Percentiles rank a stretch among this genome's conserved stretches.
phyloP scores from a whole-genome alignment of 2,797 vertebrate genomes.

The Trachops cirrhosus region DNA sequence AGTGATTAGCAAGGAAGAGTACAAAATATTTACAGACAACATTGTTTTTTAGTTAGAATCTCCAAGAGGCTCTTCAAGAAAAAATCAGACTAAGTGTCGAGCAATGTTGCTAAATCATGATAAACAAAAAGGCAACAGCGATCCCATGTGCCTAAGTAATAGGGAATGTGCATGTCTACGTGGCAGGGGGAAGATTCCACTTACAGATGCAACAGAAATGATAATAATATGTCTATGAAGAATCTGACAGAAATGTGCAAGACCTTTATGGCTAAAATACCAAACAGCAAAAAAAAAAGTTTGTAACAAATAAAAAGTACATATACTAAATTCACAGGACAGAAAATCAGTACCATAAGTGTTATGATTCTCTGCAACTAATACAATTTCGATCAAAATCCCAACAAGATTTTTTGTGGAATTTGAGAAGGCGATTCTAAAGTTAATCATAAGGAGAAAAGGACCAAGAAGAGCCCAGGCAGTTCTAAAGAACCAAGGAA shows the following conservation, averaged over 20 bases:
- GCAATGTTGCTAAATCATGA: neutral
- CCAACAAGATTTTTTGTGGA: neutral
- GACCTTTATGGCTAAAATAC: neutral
- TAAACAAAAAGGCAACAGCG: neutral
- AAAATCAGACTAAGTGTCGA: neutral
- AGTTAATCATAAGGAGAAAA: neutral
- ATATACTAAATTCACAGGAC: neutral
- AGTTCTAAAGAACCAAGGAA: neutral
- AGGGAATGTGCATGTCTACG: neutral
- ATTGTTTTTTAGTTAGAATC: slow-evolving; percentile 22
- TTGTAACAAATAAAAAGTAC: neutral
- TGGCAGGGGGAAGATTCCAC: neutral
- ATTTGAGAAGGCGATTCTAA: neutral
- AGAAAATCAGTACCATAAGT: neutral
- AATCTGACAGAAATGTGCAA: neutral
- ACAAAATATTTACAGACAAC: neutral
- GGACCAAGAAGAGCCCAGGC: neutral
- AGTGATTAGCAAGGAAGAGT: neutral
- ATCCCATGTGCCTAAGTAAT: neutral
- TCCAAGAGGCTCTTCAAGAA: neutral
- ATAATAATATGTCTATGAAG: neutral
- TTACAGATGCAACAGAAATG: neutral
- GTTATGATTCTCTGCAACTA: neutral
- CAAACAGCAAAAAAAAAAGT: neutral
- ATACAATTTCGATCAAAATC: slow-evolving; percentile 10